Evolutionary conservation across 2,797 vertebrate species (phyloP).

Genomic region (Lophotriccus pileatus): DNA sequence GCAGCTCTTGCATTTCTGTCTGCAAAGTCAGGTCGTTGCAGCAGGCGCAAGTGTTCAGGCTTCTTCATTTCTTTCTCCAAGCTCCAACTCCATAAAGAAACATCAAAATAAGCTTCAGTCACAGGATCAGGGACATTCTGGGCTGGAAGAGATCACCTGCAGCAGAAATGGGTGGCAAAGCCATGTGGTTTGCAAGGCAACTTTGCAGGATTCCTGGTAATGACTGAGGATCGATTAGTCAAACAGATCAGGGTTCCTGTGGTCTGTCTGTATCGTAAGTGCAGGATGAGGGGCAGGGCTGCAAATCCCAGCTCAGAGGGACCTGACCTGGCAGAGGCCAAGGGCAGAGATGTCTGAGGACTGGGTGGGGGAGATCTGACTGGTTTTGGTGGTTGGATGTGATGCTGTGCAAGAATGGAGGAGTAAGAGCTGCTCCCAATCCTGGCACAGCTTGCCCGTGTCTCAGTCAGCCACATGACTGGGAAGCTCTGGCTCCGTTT

Average conservation of each 20-base stretch:
- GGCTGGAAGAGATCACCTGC: background rate
- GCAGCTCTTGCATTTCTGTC: background rate
- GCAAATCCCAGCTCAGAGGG: background rate
- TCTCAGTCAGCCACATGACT: background rate
- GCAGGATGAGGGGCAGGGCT: background rate
- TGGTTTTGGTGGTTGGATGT: accelerated
- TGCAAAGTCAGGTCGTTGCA: background rate
- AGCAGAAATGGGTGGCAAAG: background rate
- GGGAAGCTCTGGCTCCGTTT: background rate
- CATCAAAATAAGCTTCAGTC: background rate
- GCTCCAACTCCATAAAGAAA: background rate
- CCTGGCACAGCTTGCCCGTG: background rate
- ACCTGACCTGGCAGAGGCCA: background rate
- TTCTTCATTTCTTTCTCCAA: background rate
- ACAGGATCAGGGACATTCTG: background rate
- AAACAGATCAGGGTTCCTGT: background rate
- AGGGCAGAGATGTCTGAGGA: background rate
- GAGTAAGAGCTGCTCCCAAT: background rate
- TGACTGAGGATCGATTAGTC: background rate
- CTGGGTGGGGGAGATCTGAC: background rate
- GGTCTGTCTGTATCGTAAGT: background rate
- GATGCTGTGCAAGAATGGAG: background rate
- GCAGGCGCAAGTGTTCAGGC: background rate
- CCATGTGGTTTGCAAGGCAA: background rate
- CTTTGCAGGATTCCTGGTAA: background rate